Evolutionary conservation across 2,797 vertebrate genomes (phyloP).

Genomic region (Propithecus perrieri): DNA sequence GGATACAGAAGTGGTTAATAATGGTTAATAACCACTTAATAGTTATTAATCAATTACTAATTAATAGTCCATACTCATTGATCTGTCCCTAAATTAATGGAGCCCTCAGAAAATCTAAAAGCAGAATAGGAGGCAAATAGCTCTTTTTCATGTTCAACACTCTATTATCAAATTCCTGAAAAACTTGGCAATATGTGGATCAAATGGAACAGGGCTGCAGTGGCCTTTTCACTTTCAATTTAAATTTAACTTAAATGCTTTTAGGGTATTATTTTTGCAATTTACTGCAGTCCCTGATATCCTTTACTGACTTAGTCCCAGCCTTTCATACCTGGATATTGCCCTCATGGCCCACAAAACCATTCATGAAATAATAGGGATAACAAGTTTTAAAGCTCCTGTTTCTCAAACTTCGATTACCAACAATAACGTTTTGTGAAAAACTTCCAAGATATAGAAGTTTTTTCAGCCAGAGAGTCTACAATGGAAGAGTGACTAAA

Average conservation of each 20-base stretch:
- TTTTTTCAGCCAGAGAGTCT: background rate
- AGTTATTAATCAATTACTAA: background rate
- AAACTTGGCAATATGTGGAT: background rate
- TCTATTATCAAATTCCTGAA: background rate
- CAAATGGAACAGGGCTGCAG: background rate
- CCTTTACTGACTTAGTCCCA: background rate
- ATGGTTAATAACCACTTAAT: background rate
- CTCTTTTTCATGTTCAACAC: background rate
- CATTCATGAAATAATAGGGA: background rate
- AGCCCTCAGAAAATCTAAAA: background rate
- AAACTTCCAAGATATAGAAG: background rate
- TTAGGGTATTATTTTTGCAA: background rate
- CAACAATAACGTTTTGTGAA: background rate
- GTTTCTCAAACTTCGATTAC: background rate
- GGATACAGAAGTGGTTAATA: background rate
- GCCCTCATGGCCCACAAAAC: background rate
- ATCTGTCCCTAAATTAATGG: background rate
- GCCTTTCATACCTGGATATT: background rate
- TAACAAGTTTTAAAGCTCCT: background rate
- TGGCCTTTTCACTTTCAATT: background rate
- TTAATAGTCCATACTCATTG: background rate
- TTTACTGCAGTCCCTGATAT: background rate
- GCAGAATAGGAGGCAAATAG: background rate
- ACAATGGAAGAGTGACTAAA: background rate
- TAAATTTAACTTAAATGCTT: conserved; percentile 10